Conservation (phyloP, 2,888 invertebrate species). For the Caenorhabditis drosophilae region DNA sequence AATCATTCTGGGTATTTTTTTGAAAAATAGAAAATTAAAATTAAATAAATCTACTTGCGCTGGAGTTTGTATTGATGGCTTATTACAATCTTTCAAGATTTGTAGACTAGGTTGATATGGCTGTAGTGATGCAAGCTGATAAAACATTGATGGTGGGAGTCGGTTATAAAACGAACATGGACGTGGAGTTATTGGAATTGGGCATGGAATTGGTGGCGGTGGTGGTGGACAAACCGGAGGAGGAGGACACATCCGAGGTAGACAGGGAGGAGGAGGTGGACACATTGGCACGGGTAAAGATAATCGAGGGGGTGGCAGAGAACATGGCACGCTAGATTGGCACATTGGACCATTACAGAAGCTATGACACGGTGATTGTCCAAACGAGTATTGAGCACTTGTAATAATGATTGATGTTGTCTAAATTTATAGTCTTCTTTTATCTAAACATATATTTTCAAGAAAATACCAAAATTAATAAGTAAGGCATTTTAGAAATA, state of each 20-base stretch:
- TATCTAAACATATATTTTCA: too few relatives aligned
- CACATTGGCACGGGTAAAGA: conserved; percentile 47
- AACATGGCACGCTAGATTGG: conserved; percentile 33
- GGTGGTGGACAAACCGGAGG: conserved; percentile 55
- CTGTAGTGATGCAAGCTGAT: conserved; percentile 22
- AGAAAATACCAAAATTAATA: too few relatives aligned
- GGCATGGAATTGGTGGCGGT: conserved; percentile 51
- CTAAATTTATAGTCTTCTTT: too few relatives aligned
- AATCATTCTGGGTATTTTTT: conserved; percentile 55
- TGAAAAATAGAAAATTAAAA: background rate
- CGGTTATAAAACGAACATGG: conserved; percentile 28
- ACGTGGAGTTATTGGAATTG: conserved; percentile 44
- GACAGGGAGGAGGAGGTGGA: conserved; percentile 57
- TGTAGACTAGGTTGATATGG: conserved; percentile 26
- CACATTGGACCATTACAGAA: conserved; percentile 30
- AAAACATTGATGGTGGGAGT: conserved; percentile 30
- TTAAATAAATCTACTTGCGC: conserved; percentile 35
- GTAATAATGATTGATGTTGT: too few relatives aligned
- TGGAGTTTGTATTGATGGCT: conserved; percentile 35
- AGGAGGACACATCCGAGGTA: conserved; percentile 54
- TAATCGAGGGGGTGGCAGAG: conserved; percentile 40
- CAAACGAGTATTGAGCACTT: conserved; percentile 35
- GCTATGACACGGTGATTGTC: conserved; percentile 21
- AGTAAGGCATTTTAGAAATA: too few relatives aligned
- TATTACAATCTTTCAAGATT: conserved; percentile 11